Conservation (phyloP, 37 sponge, comb jelly and placozoan genomes). For the Spongilla lacustris region DNA sequence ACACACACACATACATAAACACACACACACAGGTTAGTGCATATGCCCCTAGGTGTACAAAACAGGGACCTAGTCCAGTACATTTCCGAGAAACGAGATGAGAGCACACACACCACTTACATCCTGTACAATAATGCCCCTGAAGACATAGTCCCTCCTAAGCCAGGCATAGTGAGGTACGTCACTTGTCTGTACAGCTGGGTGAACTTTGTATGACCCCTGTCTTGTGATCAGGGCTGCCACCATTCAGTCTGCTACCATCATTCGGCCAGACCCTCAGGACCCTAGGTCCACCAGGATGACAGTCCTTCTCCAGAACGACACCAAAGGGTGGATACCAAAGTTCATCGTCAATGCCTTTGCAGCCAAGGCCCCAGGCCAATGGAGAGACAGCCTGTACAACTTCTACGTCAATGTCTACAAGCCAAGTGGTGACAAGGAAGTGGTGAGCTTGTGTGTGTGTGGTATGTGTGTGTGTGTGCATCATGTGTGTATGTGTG, state of each 20-base stretch:
- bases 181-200: background rate
- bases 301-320: constrained; percentile 58
- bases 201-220: background rate
- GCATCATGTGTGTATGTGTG: too few species aligned
- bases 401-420: constrained; percentile 23
- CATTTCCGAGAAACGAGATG: constrained; percentile 26
- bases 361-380: constrained; percentile 40
- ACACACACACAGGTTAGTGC: constrained; percentile 26
- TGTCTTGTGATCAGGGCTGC: constrained; percentile 48
- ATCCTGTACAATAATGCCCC: constrained; percentile 45
- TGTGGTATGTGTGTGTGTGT: background rate
- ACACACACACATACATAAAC: background rate
- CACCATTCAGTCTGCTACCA: constrained; percentile 58
- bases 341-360: constrained; percentile 56
- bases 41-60: constrained; percentile 37
- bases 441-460: background rate
- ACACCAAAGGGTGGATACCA: constrained; percentile 82
- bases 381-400: constrained; percentile 52
- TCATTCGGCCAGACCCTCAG: constrained; percentile 62
- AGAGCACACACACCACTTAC: constrained; percentile 37
- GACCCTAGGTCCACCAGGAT: constrained; percentile 61
- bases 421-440: background rate
- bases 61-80: constrained; percentile 56
- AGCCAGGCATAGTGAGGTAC: constrained; percentile 36
- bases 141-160: constrained; percentile 21